These are phyloP conservation scores for Tetrapedia diversipes DNA, from an alignment of 2,888 invertebrate genomes.

Conservation along the genomic window DNA sequence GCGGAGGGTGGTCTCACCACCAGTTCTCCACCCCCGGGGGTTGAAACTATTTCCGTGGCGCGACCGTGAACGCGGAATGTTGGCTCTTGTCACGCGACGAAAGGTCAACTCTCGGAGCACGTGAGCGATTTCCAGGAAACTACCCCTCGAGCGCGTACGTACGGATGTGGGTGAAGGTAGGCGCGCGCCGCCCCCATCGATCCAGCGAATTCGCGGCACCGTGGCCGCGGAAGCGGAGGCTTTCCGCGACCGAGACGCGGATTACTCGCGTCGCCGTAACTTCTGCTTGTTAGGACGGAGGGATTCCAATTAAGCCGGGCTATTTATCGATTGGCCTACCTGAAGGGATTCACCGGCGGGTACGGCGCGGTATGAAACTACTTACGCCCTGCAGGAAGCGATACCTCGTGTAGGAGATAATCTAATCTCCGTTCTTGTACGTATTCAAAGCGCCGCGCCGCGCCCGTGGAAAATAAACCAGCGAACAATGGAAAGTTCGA, in stretches of 20 bases:
- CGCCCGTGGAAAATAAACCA: no score
- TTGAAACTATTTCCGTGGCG: conserved; percentile 41
- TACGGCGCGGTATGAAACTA: background rate
- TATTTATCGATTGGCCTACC: conserved; percentile 24
- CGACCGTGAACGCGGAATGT: conserved; percentile 59
- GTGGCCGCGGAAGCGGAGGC: background rate
- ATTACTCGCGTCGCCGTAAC: conserved; percentile 15
- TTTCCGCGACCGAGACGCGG: conserved; percentile 6
- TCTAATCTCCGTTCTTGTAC: conserved; percentile 29
- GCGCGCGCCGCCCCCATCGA: conserved; percentile 3
- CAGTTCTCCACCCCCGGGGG: no score
- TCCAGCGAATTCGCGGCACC: background rate
- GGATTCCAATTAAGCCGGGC: conserved; percentile 21
- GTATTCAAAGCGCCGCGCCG: conserved; percentile 11
- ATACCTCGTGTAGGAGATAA: conserved; percentile 6
- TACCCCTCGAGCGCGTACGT: background rate
- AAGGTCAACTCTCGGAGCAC: conserved; percentile 54
- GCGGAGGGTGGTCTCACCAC: no score
- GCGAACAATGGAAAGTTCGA: conserved; percentile 24
- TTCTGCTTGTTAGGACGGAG: conserved; percentile 19
- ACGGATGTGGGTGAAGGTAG: no score
- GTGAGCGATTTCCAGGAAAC: conserved; percentile 44
- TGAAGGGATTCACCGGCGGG: conserved; percentile 1
- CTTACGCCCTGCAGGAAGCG: background rate
- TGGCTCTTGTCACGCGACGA: conserved; percentile 56